phyloP scores from a whole-genome alignment of 2,888 invertebrate genomes.

The Prosapia bicincta region DNA sequence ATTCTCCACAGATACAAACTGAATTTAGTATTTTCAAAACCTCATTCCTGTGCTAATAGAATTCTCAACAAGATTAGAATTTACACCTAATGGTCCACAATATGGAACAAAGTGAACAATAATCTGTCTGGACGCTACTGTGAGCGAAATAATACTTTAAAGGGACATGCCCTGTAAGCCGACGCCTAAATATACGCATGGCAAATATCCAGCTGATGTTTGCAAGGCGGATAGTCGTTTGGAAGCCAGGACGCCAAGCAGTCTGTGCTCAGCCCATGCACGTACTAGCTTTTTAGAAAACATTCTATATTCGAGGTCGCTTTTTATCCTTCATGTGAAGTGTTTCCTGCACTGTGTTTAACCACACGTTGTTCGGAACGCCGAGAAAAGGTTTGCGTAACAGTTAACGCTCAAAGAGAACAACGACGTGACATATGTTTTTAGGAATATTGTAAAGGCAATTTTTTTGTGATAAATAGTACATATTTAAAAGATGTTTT shows the following conservation, averaged over 20 bases:
- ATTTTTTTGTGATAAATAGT: no score
- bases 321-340: neutral
- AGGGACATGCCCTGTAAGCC: neutral
- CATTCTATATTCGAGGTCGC: conserved; percentile 6
- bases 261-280: neutral
- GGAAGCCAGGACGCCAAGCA: conserved; percentile 20
- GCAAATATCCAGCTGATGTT: conserved; percentile 7
- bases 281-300: conserved; percentile 11
- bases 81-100: no score
- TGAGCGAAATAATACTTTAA: neutral
- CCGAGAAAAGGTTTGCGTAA: neutral
- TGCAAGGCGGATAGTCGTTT: conserved; percentile 8
- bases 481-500: no score
- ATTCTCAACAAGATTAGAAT: no score
- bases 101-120: no score
- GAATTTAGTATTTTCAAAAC: no score
- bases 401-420: no score
- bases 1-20: no score
- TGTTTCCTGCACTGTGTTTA: neutral
- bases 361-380: neutral
- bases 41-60: no score
- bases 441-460: no score
- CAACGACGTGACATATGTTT: no score
- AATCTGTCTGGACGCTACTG: neutral
- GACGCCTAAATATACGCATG: neutral